Conservation (phyloP, 2,797 vertebrate species). For the Xiphophorus birchmanni region DNA sequence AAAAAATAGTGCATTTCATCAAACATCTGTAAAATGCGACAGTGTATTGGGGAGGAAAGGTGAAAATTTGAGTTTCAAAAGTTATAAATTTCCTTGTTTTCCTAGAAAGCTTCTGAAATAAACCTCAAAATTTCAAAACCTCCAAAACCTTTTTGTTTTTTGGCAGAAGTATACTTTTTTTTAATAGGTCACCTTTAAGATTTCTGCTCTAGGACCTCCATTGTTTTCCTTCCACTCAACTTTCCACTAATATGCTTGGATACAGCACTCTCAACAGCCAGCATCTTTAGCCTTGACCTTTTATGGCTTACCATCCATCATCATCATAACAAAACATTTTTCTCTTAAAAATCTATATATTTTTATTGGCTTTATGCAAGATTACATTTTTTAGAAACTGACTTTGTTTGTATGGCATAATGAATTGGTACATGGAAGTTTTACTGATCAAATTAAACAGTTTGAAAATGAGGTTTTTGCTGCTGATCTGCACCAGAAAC, state of each 20-base stretch:
- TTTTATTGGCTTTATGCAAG: not conserved
- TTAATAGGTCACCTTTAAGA: not conserved
- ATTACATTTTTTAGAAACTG: not conserved
- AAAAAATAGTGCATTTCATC: no score
- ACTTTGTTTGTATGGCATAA: not conserved
- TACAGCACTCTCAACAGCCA: not conserved
- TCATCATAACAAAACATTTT: not conserved
- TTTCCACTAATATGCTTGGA: not conserved
- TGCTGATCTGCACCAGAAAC: not conserved
- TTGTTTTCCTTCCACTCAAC: not conserved
- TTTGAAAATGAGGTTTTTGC: not conserved
- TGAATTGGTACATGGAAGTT: not conserved
- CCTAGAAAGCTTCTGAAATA: no score
- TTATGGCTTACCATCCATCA: not conserved
- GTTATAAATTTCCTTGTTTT: no score
- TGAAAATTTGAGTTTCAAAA: no score
- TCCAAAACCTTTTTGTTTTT: no score
- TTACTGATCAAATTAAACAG: not conserved
- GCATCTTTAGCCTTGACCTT: not conserved
- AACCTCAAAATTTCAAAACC: no score
- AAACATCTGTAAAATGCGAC: no score
- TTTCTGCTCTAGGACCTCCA: not conserved
- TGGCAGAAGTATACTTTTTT: no score
- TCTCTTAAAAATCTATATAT: not conserved
- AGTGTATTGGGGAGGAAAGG: no score